Conservation (phyloP, 30 jellyfish, hydroid and myxozoan genomes). For the Turritopsis rubra region DNA sequence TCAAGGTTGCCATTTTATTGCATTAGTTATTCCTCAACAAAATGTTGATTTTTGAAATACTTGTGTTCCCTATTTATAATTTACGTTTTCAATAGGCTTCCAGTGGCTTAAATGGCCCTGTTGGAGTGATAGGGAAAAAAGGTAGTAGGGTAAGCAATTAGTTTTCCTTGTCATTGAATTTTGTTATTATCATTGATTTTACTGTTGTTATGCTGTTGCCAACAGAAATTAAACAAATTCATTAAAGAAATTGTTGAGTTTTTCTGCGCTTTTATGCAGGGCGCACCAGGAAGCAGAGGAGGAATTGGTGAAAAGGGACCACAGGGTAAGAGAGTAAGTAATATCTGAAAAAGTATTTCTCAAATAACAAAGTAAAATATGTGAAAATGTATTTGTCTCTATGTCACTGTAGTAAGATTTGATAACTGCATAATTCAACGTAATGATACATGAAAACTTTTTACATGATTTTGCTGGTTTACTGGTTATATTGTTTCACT, state of each 20-base stretch:
- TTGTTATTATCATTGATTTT: background rate
- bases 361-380: too few relatives aligned
- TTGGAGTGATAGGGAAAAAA: constrained; percentile 4
- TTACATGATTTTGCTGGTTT: too few relatives aligned
- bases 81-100: background rate
- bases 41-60: background rate
- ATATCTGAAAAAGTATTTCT: background rate
- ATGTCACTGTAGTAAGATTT: too few relatives aligned
- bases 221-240: too few relatives aligned
- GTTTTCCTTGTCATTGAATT: background rate
- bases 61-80: background rate
- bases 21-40: background rate
- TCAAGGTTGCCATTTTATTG: background rate
- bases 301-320: constrained; percentile 16
- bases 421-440: too few relatives aligned
- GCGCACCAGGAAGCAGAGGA: constrained; percentile 14
- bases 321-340: constrained; percentile 8
- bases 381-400: background rate
- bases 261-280: background rate
- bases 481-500: too few relatives aligned
- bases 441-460: too few relatives aligned
- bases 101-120: constrained; percentile 6
- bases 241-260: background rate
- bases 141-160: constrained; percentile 5
- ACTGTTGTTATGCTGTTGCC: too few relatives aligned